A percentile compares a stretch with the other conserved stretches of the same genome.
Evolutionary conservation across 1,140 invertebrate species (phyloP).

Genomic region (Drosophila truncata): DNA sequence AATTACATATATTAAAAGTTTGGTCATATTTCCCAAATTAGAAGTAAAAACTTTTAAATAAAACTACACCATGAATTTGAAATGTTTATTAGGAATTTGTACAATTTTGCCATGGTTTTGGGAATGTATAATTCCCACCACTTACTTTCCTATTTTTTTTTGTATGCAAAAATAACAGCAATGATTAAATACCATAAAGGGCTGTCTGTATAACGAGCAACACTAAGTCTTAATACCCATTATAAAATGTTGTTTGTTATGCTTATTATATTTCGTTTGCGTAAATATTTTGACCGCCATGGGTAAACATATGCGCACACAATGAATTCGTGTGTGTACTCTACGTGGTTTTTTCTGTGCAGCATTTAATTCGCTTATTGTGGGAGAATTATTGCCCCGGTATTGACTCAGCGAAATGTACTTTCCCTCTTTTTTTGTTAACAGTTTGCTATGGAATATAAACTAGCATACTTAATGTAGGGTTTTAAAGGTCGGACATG

Average conservation of each 20-base stretch:
- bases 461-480: constrained; percentile 13
- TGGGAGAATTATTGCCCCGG: constrained; percentile 12
- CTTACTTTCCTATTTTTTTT: background rate
- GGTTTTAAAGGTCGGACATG: constrained; percentile 9
- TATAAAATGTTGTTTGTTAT: constrained; percentile 28
- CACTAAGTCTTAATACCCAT: constrained; percentile 11
- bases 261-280: constrained; percentile 17
- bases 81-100: background rate
- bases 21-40: background rate
- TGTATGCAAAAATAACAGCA: background rate
- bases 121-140: constrained; percentile 1
- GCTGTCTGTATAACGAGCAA: constrained; percentile 1
- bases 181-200: background rate
- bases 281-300: constrained; percentile 32
- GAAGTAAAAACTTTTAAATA: background rate
- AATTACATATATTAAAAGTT: background rate
- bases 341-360: constrained; percentile 11
- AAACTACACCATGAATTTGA: background rate
- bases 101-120: background rate
- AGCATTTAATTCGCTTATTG: constrained; percentile 30
- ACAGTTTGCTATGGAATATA: constrained; percentile 4
- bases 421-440: constrained; percentile 31
- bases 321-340: constrained; percentile 14
- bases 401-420: constrained; percentile 14
- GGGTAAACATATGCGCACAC: constrained; percentile 13